Evolutionary conservation across 92 coral and sea anemone genomes (phyloP).

Genomic region (Epizoanthus rinbou): DNA sequence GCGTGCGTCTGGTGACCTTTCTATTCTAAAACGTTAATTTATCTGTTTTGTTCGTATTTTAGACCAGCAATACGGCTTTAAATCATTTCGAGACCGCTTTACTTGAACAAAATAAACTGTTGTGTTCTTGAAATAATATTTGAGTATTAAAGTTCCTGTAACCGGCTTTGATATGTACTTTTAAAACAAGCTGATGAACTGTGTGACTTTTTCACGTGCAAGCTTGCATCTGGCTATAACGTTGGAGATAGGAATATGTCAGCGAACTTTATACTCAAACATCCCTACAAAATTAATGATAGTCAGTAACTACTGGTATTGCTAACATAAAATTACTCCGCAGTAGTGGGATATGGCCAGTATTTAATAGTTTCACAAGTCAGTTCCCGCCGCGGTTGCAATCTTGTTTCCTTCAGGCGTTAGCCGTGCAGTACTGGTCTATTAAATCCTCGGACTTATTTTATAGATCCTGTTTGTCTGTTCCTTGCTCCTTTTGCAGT

Average conservation of each 20-base stretch:
- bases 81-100: constrained; percentile 25
- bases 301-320: constrained; percentile 25
- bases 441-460: constrained; percentile 17
- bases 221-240: constrained; percentile 26
- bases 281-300: constrained; percentile 23
- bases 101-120: constrained; percentile 20
- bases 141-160: constrained; percentile 24
- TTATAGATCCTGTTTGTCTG: constrained; percentile 15
- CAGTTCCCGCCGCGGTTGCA: constrained; percentile 19
- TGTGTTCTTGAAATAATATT: constrained; percentile 23
- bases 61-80: constrained; percentile 26
- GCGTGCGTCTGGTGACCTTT: constrained; percentile 28
- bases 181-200: constrained; percentile 24
- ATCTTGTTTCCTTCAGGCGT: constrained; percentile 25
- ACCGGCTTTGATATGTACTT: constrained; percentile 25
- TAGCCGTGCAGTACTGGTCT: constrained; percentile 27
- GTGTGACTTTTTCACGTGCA: constrained; percentile 26
- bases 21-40: constrained; percentile 23
- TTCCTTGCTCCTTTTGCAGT: constrained; percentile 19
- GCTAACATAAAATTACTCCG: constrained; percentile 15
- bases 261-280: constrained; percentile 21
- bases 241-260: constrained; percentile 25
- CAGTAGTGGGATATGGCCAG: constrained; percentile 35
- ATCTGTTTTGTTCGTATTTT: constrained; percentile 21
- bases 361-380: constrained; percentile 21